Evolutionary conservation across 2,113 vertebrate genomes (phyloP).

Genomic region (Excalfactoria chinensis): DNA sequence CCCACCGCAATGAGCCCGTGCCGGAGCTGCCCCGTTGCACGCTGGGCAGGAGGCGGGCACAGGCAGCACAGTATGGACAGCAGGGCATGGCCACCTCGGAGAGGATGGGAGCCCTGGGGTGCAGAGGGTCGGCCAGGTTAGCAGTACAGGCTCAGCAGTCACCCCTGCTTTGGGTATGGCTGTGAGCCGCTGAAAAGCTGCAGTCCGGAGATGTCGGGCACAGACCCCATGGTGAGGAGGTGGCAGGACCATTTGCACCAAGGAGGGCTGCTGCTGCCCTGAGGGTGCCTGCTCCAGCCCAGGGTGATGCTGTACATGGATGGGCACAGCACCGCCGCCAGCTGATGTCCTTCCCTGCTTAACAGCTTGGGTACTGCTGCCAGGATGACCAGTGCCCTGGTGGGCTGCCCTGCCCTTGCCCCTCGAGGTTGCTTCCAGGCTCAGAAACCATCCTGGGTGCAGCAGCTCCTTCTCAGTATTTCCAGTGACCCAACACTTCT

Average conservation of each 20-base stretch:
- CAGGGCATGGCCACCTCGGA: accelerated
- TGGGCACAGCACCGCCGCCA: background rate
- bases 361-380: background rate
- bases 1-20: background rate
- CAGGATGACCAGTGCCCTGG: accelerated
- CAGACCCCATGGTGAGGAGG: background rate
- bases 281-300: accelerated
- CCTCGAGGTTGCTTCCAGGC: background rate
- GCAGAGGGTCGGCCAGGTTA: accelerated
- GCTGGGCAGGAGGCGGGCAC: accelerated
- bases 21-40: background rate
- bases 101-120: background rate
- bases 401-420: accelerated
- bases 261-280: background rate
- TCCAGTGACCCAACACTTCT: background rate
- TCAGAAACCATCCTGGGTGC: background rate
- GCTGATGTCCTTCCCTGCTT: background rate
- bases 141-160: accelerated
- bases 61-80: background rate
- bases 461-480: background rate
- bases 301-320: background rate
- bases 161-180: background rate
- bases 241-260: slow-evolving; percentile 52
- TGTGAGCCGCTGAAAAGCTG: background rate
- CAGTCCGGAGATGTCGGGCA: accelerated